Percentiles rank a stretch among this genome's conserved stretches.
Conservation (phyloP, 2,797 vertebrate species). For the Ptychobarbus kaznakovi region DNA sequence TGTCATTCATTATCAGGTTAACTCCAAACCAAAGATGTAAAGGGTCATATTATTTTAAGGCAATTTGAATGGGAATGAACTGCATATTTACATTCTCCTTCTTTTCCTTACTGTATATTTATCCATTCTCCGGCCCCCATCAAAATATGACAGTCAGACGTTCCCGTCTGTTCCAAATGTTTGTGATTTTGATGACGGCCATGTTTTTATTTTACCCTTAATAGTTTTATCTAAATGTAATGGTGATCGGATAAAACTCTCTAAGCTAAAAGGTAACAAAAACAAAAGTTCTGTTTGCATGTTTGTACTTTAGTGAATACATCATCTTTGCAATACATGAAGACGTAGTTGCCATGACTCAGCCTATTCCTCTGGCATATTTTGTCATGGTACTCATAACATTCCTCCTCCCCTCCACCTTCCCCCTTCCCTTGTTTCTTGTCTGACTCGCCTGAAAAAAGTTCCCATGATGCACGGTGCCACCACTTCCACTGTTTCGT, state of each 20-base stretch:
- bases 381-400: conserved; percentile 90
- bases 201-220: conserved; percentile 64
- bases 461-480: conserved; percentile 99
- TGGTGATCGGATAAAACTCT: conserved; percentile 56
- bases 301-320: conserved; percentile 80
- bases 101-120: conserved; percentile 53
- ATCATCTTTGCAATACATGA: conserved; percentile 89
- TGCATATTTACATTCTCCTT: conserved; percentile 43
- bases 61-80: conserved; percentile 22
- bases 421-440: conserved; percentile 86
- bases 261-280: conserved; percentile 40
- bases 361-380: conserved; percentile 86
- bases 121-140: conserved; percentile 67
- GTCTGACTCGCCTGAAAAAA: conserved; percentile 96
- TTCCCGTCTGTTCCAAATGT: conserved; percentile 76
- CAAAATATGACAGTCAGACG: conserved; percentile 79
- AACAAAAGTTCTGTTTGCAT: conserved; percentile 84
- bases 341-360: conserved; percentile 88
- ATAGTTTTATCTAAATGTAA: conserved; percentile 39
- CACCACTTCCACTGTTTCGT: conserved; percentile 96
- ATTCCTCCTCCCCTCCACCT: conserved; percentile 88
- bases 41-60: conserved; percentile 23
- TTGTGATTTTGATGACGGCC: conserved; percentile 73
- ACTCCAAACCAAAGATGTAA: conserved; percentile 3
- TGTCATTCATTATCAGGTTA: conserved; percentile 12